phyloP scores from a whole-genome alignment of 2,797 vertebrate species.

The Hydrolagus colliei region DNA sequence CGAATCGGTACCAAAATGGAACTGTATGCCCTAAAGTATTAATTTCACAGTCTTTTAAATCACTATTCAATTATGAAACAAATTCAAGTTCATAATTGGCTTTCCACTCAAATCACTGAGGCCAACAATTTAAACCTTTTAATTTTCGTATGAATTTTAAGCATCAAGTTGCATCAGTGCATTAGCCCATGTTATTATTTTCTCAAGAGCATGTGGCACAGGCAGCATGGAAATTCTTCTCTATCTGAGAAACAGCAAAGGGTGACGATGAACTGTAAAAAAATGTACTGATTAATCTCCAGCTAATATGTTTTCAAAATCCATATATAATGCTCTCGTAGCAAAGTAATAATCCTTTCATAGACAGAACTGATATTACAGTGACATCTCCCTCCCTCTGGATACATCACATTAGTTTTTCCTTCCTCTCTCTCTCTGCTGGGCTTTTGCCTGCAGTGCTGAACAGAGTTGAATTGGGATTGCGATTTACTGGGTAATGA shows the following conservation, averaged over 20 bases:
- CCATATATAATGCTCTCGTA: neutral
- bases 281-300: neutral
- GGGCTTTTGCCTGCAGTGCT: neutral
- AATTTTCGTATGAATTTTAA: conserved; percentile 80
- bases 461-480: neutral
- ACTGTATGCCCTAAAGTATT: conserved; percentile 79
- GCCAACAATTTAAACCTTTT: conserved; percentile 85
- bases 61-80: conserved; percentile 95
- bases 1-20: conserved; percentile 51
- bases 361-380: neutral
- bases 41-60: conserved; percentile 80
- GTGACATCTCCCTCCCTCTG: neutral
- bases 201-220: conserved; percentile 50
- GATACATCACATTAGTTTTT: neutral
- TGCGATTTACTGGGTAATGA: neutral
- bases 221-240: conserved; percentile 51
- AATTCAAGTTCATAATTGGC: conserved; percentile 96
- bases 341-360: neutral
- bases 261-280: neutral
- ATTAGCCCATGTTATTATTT: conserved; percentile 51
- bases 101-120: conserved; percentile 87
- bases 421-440: neutral
- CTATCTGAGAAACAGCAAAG: neutral
- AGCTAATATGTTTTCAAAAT: conserved; percentile 26
- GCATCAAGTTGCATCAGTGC: conserved; percentile 61